Base-by-base conservation (phyloP, 30 jellyfish, hydroid and myxozoan genomes). In the Cassiopea xamachana region DNA sequence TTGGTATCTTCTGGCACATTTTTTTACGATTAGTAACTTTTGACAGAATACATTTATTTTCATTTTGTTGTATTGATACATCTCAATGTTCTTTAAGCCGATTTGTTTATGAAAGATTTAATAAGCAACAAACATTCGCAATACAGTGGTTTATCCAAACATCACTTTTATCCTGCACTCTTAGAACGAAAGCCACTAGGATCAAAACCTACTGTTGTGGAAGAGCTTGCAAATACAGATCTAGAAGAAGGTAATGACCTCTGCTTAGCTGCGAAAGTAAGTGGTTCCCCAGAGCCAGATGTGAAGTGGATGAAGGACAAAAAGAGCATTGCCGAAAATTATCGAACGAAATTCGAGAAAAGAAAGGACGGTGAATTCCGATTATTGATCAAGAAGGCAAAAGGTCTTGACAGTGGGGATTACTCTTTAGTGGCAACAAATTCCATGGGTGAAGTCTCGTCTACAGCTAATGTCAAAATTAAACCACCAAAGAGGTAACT, bases 241-340 rank as follows among this genome's bases (percentile, higher is more conserved):
- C 10, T 92, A 8, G 46, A 60, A 17, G 89, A 73, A 60, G 98
- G 93, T 18, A 93, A 80, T 19, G 61, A 58, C 47, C 69, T 92
- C 27, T 69, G 69, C 46, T 87, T 96, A 39, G 58, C 67, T 8
- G 94, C 86, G 18, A 61, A 82, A 8, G 86, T 96, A 48, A 59
- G 49, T 18, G 98, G 98, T 46, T 49, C 16, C 4, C 99, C 99
- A 5, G 80, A 19, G 64, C 97, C 99, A 6, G 79, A 67, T 7
- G 93, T 96, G 74, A 74, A 91, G n/a, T 96, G 96, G 91, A 59
- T 48, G 71, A 91, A 86, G 67, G 97, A 96, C 67, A 92, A 93
- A 15, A 84, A 70, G 77, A 48, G 16, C 43, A 15, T 96, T 1
- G 50, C 60, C 18, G 85, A 81, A 48, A 85, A 76, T 62, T 87